Evolutionary conservation across 64 coral and sea anemone species (phyloP).

Genomic region (Pocillopora verrucosa): DNA sequence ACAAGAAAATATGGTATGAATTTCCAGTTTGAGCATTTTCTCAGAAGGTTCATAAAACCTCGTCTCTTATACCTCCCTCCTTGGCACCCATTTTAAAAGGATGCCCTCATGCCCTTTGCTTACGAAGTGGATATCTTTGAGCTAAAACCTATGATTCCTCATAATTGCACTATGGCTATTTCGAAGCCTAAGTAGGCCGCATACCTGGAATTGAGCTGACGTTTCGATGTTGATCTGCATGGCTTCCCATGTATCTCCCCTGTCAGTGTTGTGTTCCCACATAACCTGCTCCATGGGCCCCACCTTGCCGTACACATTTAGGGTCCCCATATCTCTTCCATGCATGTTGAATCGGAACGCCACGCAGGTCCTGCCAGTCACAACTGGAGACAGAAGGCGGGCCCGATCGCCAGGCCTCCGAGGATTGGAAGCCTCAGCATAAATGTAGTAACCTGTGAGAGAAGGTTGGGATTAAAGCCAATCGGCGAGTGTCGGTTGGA

Average conservation of each 20-base stretch:
- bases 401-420: not conserved
- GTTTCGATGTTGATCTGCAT: not conserved
- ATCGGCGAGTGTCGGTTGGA: too few species aligned
- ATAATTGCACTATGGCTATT: too few species aligned
- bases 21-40: too few species aligned
- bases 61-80: too few species aligned
- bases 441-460: conserved; percentile 18
- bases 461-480: not conserved
- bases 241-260: conserved; percentile 3
- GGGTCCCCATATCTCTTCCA: conserved; percentile 5
- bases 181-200: too few species aligned
- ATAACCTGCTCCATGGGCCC: not conserved
- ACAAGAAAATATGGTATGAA: too few species aligned
- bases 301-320: not conserved
- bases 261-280: not conserved
- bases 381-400: conserved; percentile 3
- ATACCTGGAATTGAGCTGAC: conserved; percentile 8
- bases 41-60: too few species aligned
- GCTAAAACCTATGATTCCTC: too few species aligned
- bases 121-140: too few species aligned
- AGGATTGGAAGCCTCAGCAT: conserved; percentile 25
- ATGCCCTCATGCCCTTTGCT: too few species aligned
- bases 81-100: too few species aligned
- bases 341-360: conserved; percentile 15
- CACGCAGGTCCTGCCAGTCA: conserved; percentile 11